Evolutionary conservation across 2,888 invertebrate genomes (phyloP).

Genomic region (Diploptera punctata): DNA sequence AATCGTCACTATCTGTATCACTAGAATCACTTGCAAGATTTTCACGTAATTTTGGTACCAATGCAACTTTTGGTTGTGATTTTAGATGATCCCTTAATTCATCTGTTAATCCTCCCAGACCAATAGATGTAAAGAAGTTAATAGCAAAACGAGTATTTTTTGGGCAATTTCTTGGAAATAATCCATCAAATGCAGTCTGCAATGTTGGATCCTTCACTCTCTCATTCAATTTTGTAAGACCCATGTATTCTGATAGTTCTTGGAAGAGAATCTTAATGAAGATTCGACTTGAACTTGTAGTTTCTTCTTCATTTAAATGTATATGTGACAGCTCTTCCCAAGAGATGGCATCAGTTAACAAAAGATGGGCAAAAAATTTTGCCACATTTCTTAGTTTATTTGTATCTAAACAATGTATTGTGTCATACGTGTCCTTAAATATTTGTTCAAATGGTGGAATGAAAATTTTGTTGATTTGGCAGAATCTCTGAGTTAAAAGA

Average conservation of each 20-base stretch:
- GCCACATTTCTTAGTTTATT: too few species aligned
- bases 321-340: too few species aligned
- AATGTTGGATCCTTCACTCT: constrained; percentile 90
- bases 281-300: too few species aligned
- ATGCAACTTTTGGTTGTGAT: constrained; percentile 68
- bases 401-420: too few species aligned
- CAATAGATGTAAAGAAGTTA: constrained; percentile 97
- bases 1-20: constrained; percentile 48
- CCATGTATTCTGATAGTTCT: constrained; percentile 98
- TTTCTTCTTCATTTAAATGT: too few species aligned
- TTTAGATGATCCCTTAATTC: too few species aligned
- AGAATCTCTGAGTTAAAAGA: constrained; percentile 86
- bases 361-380: constrained; percentile 96
- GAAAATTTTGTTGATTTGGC: constrained; percentile 91
- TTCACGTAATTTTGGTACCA: constrained; percentile 45
- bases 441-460: constrained; percentile 93
- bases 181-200: constrained; percentile 82
- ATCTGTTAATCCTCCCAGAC: too few species aligned
- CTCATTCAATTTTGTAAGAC: constrained; percentile 87
- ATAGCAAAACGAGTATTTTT: constrained; percentile 97
- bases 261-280: too few species aligned
- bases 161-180: constrained; percentile 88
- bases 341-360: constrained; percentile 95
- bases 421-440: constrained; percentile 93
- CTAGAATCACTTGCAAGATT: constrained; percentile 44